Base-by-base conservation (phyloP, 2,797 vertebrate genomes). In the Squalus acanthias region DNA sequence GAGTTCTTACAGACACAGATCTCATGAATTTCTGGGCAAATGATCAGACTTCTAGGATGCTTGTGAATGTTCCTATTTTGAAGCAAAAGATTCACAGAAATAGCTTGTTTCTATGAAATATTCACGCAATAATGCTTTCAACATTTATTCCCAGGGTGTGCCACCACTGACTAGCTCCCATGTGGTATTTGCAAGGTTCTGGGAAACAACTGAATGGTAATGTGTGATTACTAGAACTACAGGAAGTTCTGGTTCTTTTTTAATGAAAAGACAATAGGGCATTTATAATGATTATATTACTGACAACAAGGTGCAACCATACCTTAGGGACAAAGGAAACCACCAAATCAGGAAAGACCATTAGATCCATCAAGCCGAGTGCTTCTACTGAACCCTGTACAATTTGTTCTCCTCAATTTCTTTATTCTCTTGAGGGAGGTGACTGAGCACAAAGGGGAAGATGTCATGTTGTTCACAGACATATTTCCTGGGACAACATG, bases 11-110 rank as follows among this genome's bases (percentile, higher is more conserved):
- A 67, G 91, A 39, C 57, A 91, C 15, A 15, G 88, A 33, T 89
- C n/a, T 60, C 60, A 39, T 92, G 89, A 92, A n/a, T 92, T 92
- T 92, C 57, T 17, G 29, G 89, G 63, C 91, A 93, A 93, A 93
- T 50, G 63, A 93, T 67, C 88, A 91, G 33, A 63, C 57, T 63
- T 63, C 57, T n/a, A 63, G 50, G 46, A 87, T 87, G 22, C 39
- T 50, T 87, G 24, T 50, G 85, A 67, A 39, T 67, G n/a, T 67
- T 93, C 65, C 33, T 39, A 67, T 46, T 39, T 93, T 22, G n/a
- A 93, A 39, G 39, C 60, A 39, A 67, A 67, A 93, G 6, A 67
- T 93, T 93, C 65, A 39, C 13, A 67, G 63, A 46, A 93, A 17
- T n/a, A 93, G 7, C 20, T 17, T 93, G 29, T 39, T 92, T 39